These are phyloP conservation scores for Cassiopea xamachana DNA, from an alignment of 30 jellyfish, hydroid and myxozoan genomes.

Conservation along the genomic window DNA sequence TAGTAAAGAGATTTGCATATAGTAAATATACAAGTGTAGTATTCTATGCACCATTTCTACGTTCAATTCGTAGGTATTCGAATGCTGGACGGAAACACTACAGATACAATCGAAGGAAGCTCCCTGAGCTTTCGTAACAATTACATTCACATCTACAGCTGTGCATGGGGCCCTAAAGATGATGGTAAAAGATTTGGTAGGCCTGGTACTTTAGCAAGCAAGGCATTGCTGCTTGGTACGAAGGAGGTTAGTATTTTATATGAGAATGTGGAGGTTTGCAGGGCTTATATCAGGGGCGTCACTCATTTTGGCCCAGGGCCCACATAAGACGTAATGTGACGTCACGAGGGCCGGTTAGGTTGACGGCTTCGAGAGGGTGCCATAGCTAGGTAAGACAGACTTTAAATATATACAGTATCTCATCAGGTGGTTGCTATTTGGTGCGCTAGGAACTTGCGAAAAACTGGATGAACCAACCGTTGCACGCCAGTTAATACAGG, in stretches of 20 bases:
- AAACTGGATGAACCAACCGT: no score
- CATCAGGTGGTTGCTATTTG: no score
- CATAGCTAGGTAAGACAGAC: no score
- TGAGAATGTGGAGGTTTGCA: background rate
- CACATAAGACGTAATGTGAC: no score
- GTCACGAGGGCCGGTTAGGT: no score
- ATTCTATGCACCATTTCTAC: background rate
- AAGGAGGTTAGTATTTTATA: constrained; percentile 69
- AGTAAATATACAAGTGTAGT: background rate
- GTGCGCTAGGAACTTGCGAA: no score
- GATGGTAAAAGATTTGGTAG: constrained; percentile 99
- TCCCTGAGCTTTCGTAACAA: constrained; percentile 94
- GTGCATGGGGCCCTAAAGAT: constrained; percentile 99
- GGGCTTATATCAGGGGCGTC: no score
- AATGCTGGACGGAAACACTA: constrained; percentile 98
- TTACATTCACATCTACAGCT: constrained; percentile 96
- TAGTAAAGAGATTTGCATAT: no score
- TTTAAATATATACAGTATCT: no score
- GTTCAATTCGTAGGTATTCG: constrained; percentile 84
- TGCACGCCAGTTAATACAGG: no score
- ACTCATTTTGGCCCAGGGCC: no score
- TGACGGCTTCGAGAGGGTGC: no score
- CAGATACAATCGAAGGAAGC: constrained; percentile 99
- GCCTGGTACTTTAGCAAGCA: constrained; percentile 99
- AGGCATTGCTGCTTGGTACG: constrained; percentile 97